Conservation (phyloP, 1,140 invertebrate species). For the Octopus bimaculoides region DNA sequence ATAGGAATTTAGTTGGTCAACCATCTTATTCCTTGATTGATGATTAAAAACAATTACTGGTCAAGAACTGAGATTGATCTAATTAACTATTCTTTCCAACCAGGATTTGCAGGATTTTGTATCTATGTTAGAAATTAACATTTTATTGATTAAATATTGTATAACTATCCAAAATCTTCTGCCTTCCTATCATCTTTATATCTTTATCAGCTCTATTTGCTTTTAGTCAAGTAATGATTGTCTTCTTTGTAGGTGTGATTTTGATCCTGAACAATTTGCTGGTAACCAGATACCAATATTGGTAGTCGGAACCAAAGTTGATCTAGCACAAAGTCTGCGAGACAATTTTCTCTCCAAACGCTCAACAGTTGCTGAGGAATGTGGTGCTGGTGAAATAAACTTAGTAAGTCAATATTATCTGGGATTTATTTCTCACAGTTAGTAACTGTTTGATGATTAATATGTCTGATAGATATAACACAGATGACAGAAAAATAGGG, state of each 20-base stretch:
- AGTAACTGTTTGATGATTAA: background rate
- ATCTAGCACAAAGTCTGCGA: conserved; percentile 70
- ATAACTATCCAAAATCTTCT: too few relatives aligned
- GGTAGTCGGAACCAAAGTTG: conserved; percentile 89
- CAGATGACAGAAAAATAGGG: too few relatives aligned
- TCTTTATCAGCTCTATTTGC: background rate
- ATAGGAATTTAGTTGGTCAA: too few relatives aligned
- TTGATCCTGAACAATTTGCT: conserved; percentile 89
- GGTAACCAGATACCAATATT: conserved; percentile 79
- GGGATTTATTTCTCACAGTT: too few relatives aligned
- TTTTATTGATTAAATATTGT: too few relatives aligned
- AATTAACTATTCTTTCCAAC: too few relatives aligned
- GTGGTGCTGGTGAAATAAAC: conserved; percentile 89
- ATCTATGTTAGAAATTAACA: too few relatives aligned
- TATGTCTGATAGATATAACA: background rate
- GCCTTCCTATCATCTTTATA: background rate
- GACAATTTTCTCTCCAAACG: conserved; percentile 55
- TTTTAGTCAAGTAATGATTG: background rate
- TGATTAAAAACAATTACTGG: too few relatives aligned
- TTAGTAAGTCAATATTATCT: conserved; percentile 59
- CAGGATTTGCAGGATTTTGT: too few relatives aligned
- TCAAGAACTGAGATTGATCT: too few relatives aligned
- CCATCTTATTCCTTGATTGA: too few relatives aligned
- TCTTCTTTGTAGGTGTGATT: conserved; percentile 61
- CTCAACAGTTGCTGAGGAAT: conserved; percentile 83